Percentiles rank a stretch among this genome's conserved stretches.
Conservation (phyloP, 2,888 invertebrate species). For the Drosophila macrothrix region DNA sequence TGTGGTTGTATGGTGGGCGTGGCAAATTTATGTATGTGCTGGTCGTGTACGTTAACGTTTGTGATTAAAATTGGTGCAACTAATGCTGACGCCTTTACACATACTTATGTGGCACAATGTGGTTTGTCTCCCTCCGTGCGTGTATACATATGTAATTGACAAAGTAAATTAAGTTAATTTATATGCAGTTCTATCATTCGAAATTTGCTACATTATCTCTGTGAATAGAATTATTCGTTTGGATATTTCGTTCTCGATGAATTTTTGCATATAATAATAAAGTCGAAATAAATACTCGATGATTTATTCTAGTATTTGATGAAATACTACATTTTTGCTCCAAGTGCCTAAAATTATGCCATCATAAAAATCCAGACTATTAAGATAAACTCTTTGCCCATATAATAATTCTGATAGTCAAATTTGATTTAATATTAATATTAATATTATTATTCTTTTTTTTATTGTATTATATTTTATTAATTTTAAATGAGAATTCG, state of each 20-base stretch:
- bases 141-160: conserved; percentile 49
- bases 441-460: background rate
- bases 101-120: conserved; percentile 61
- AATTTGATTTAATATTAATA: background rate
- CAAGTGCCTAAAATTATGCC: background rate
- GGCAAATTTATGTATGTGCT: conserved; percentile 25
- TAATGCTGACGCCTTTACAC: conserved; percentile 38
- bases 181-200: conserved; percentile 56
- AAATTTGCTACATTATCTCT: conserved; percentile 1
- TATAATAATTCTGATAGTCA: background rate
- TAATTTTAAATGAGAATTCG: background rate
- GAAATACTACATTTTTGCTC: background rate
- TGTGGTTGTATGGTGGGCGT: conserved; percentile 41
- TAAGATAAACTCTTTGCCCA: background rate
- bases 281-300: background rate
- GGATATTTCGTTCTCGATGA: background rate
- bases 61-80: conserved; percentile 64
- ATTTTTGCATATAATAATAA: background rate
- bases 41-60: conserved; percentile 35
- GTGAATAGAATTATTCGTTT: background rate
- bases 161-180: conserved; percentile 70
- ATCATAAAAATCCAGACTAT: background rate
- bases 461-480: background rate
- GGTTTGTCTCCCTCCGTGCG: conserved; percentile 21
- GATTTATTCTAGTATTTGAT: background rate